phyloP scores from a whole-genome alignment of 2,888 invertebrate genomes.

The Cataglyphis livida region DNA sequence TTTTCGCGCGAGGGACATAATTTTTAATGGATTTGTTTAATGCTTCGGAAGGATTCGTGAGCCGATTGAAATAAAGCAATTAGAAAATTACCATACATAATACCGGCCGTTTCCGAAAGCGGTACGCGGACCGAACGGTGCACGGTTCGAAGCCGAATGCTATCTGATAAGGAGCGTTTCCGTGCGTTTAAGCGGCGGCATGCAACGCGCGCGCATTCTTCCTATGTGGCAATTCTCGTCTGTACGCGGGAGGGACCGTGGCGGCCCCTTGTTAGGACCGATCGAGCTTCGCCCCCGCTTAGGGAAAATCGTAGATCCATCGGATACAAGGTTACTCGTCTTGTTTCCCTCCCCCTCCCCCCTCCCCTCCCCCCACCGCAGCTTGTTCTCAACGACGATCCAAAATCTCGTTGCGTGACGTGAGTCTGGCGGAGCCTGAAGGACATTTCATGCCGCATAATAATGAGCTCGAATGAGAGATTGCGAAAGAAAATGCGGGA shows the following conservation, averaged over 20 bases:
- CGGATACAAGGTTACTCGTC: constrained; percentile 64
- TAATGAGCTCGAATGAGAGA: constrained; percentile 14
- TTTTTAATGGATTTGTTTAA: background rate
- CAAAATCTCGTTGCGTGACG: constrained; percentile 46
- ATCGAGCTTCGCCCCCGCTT: constrained; percentile 71
- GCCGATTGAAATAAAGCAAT: constrained; percentile 82
- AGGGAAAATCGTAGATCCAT: constrained; percentile 64
- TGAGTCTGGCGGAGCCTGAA: constrained; percentile 44
- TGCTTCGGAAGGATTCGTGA: constrained; percentile 26
- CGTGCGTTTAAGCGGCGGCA: constrained; percentile 77
- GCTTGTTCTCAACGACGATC: constrained; percentile 12
- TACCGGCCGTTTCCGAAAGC: constrained; percentile 80
- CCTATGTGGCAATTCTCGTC: constrained; percentile 71
- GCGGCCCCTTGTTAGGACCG: constrained; percentile 32
- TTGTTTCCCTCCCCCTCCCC: background rate
- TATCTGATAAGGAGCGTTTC: constrained; percentile 80
- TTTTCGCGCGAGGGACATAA: background rate
- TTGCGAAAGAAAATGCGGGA: constrained; percentile 30
- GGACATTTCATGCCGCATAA: constrained; percentile 27
- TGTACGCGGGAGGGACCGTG: background rate
- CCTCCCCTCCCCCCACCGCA: background rate
- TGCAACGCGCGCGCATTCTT: constrained; percentile 75
- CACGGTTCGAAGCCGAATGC: constrained; percentile 75
- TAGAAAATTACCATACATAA: constrained; percentile 82
- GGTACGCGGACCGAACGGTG: constrained; percentile 65